Conservation (phyloP, 2,888 invertebrate genomes). For the Plemyria rubiginata region DNA sequence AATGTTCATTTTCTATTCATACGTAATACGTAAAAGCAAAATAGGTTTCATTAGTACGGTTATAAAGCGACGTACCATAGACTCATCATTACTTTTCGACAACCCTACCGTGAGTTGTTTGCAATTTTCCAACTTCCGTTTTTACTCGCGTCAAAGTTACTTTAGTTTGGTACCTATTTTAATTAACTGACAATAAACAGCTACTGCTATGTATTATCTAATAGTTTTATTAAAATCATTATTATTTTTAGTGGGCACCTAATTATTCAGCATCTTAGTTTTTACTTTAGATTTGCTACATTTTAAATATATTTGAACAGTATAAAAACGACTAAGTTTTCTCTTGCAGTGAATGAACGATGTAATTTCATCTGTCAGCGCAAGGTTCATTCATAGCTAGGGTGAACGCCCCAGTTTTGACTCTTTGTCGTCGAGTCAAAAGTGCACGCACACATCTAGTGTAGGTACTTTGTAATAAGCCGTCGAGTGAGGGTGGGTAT, state of each 20-base stretch:
- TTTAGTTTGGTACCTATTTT: not conserved
- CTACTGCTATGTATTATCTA: too few relatives aligned
- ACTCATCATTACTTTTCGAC: not conserved
- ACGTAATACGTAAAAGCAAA: not conserved
- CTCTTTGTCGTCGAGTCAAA: conserved; percentile 8
- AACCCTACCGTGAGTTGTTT: not conserved
- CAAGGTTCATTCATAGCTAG: conserved; percentile 23
- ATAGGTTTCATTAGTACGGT: not conserved
- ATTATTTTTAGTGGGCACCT: too few relatives aligned
- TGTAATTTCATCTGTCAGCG: conserved; percentile 34
- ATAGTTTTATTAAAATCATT: too few relatives aligned
- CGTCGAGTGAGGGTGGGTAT: conserved; percentile 46
- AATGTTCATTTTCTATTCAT: not conserved
- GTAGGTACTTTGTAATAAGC: conserved; percentile 29
- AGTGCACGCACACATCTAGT: conserved; percentile 15
- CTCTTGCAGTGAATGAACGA: conserved; percentile 20
- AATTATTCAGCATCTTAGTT: too few relatives aligned
- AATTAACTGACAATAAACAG: too few relatives aligned
- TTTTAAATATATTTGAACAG: too few relatives aligned
- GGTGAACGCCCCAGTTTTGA: conserved; percentile 42
- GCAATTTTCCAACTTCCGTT: not conserved
- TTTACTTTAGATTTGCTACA: too few relatives aligned
- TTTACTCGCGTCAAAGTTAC: not conserved
- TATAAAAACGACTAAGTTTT: too few relatives aligned
- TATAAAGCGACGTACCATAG: not conserved